These are phyloP conservation scores for Toxonevra muliebris DNA, from an alignment of 2,888 invertebrate species.

Conservation along the genomic window DNA sequence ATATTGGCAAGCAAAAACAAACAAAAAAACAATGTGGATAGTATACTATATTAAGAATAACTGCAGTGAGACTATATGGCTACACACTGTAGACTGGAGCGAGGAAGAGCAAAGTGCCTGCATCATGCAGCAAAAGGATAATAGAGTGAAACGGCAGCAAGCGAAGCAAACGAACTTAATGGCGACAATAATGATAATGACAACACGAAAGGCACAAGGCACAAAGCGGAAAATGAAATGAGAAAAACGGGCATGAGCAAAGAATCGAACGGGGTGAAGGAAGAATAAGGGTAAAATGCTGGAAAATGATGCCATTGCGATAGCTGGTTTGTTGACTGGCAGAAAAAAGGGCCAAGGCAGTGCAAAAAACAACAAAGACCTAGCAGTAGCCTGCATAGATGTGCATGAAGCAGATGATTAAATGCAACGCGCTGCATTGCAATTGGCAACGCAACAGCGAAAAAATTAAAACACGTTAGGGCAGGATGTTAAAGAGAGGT, in stretches of 20 bases:
- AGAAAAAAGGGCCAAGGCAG: no score
- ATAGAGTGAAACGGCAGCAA: constrained; percentile 12
- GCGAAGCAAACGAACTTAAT: constrained; percentile 48
- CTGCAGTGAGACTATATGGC: not conserved
- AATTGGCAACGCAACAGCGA: no score
- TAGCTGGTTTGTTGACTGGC: no score
- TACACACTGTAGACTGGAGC: constrained; percentile 11
- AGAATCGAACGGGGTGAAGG: not conserved
- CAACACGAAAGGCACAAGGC: constrained; percentile 27
- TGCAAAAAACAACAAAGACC: constrained; percentile 9
- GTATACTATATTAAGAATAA: no score
- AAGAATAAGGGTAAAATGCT: no score
- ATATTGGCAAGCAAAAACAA: no score
- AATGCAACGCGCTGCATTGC: constrained; percentile 28
- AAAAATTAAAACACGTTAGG: no score
- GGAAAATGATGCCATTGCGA: no score
- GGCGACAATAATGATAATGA: constrained; percentile 59
- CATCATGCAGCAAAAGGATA: constrained; percentile 2
- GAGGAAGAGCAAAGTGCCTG: constrained; percentile 18
- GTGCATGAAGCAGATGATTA: constrained; percentile 28
- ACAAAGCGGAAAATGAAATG: constrained; percentile 5
- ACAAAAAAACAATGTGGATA: no score
- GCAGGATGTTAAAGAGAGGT: no score
- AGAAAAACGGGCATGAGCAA: not conserved
- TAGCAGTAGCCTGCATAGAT: constrained; percentile 24